Evolutionary conservation across 2,113 vertebrate genomes (phyloP), one percentile per base, ranked within the genome.

Genomic region (Lampris incognitus): DNA sequence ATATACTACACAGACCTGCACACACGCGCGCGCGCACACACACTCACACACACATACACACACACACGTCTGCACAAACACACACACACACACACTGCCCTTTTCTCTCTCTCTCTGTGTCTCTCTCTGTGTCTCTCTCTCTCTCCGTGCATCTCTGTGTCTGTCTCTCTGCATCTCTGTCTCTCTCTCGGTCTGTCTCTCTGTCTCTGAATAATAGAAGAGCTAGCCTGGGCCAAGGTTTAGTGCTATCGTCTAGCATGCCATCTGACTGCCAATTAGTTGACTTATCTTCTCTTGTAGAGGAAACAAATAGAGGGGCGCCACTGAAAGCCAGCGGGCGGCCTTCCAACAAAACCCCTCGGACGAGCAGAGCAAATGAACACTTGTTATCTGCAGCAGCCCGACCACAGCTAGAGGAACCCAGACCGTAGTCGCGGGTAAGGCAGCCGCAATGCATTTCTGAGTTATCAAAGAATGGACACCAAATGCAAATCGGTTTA

Each of bases 191-290:
- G 24, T 24, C 24, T 24, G 24, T 24, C 24, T 24, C 72, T 72
- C 63, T 86, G 69, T 76, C 64, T 74, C 61, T 88, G 84, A 87
- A 87, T 88, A 86, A 91, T 83, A 88, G 86, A 89, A 82, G 59
- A 72, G 78, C 69, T 55, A 66, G 72, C 72, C 59, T 8, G 5
- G 71, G 76, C 86, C 72, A 84, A 78, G 85, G 83, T 85, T 87
- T 85, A 78, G 70, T 38, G 36, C 78, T 77, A 73, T 87, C 71
- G 49, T 84, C 75, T 62, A 66, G 74, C 39, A 13, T 59, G 79
- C 69, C 57, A 61, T 76, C 70, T 78, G 85, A 83, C 86, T 87
- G 84, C 82, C 85, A 89, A 84, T 88, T 79, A 87, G 84, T 84
- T 86, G 75, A 87, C 70, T 85, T 79, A 88, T 85, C 84, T 81